These are phyloP conservation scores for Corythoichthys intestinalis DNA, from an alignment of 2,113 vertebrate genomes.

Conservation along the genomic window DNA sequence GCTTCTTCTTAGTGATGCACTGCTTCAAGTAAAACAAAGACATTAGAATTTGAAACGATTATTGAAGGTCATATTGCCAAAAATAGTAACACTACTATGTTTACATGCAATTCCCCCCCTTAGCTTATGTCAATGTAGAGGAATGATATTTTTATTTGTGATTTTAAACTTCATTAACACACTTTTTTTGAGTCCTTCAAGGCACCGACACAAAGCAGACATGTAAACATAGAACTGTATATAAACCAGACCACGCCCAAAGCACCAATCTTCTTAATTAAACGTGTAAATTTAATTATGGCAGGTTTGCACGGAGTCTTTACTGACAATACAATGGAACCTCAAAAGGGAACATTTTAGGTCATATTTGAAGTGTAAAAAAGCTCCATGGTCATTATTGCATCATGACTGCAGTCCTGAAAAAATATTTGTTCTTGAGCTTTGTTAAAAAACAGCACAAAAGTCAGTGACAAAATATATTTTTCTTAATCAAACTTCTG, in stretches of 20 bases:
- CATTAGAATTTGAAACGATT: slow-evolving; percentile 1
- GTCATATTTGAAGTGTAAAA: background rate
- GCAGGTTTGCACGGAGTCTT: slow-evolving; percentile 9
- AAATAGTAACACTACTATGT: slow-evolving; percentile 26
- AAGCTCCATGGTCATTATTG: background rate
- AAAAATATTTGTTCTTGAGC: background rate
- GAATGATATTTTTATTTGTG: slow-evolving; percentile 7
- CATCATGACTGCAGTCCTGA: background rate
- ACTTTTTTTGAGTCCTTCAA: slow-evolving; percentile 3
- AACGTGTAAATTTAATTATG: slow-evolving; percentile 34
- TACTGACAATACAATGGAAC: background rate
- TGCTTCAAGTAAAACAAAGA: slow-evolving; percentile 17
- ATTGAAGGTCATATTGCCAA: slow-evolving; percentile 12
- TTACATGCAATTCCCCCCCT: slow-evolving; percentile 27
- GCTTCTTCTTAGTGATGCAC: background rate
- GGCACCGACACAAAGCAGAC: slow-evolving; percentile 15
- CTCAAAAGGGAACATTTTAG: background rate
- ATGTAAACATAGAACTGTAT: slow-evolving; percentile 35
- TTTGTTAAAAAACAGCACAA: background rate
- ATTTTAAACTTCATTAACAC: background rate
- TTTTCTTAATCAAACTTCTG: too few relatives aligned
- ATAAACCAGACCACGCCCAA: background rate
- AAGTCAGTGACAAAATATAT: background rate
- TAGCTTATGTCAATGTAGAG: background rate
- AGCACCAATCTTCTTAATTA: background rate